Evolutionary conservation across 1,140 invertebrate genomes (phyloP).

Genomic region (Papilio xuthus): DNA sequence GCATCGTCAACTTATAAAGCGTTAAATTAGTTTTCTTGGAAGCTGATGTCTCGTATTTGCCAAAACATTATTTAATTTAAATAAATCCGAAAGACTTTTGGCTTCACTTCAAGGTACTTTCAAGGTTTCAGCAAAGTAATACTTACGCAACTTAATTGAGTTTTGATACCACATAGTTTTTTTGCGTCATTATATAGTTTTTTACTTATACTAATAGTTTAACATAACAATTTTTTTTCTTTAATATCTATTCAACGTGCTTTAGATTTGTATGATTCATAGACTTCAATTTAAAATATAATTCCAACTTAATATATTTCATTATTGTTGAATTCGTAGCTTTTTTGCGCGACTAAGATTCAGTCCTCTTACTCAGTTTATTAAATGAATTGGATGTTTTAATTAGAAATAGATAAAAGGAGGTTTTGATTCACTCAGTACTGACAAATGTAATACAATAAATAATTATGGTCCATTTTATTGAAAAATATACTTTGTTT

Average conservation of each 20-base stretch:
- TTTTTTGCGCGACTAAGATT: not conserved
- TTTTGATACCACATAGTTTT: slow-evolving; percentile 3
- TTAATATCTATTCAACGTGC: not conserved
- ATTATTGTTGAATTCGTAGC: not conserved
- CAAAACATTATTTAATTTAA: slow-evolving; percentile 26
- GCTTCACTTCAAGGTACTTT: slow-evolving; percentile 32
- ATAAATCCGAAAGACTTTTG: slow-evolving; percentile 18
- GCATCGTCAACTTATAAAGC: not conserved
- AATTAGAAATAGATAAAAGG: not conserved
- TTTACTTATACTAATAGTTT: slow-evolving; percentile 11
- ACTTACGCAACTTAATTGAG: slow-evolving; percentile 31
- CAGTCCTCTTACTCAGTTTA: not conserved
- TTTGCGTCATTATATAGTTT: slow-evolving; percentile 6
- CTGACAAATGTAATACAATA: not conserved
- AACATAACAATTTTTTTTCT: not conserved
- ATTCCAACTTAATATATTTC: not conserved
- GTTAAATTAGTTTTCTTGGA: slow-evolving; percentile 22
- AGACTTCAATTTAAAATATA: slow-evolving; percentile 12
- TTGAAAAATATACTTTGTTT: slow-evolving; percentile 1
- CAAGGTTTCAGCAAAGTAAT: slow-evolving; percentile 24
- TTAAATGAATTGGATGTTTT: not conserved
- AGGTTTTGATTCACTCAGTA: not conserved
- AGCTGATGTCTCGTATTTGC: not conserved
- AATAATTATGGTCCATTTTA: not conserved
- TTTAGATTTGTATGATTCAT: not conserved